These are phyloP conservation scores for Oncorhynchus clarkii DNA, from an alignment of 2,113 vertebrate species.

Conservation along the genomic window DNA sequence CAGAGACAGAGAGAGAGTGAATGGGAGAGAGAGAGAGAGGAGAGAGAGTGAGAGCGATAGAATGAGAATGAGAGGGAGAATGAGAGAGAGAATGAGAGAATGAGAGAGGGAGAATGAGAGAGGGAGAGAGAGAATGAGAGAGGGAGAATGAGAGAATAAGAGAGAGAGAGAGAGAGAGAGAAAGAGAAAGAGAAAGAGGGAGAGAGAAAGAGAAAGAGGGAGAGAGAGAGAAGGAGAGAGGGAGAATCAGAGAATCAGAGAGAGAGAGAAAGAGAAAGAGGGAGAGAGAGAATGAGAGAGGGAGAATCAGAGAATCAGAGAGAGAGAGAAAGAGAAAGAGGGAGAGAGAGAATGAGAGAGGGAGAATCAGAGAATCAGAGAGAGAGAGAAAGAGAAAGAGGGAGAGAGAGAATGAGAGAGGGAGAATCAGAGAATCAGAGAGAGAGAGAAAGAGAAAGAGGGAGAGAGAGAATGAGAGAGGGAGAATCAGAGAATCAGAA, in stretches of 20 bases:
- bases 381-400: background rate
- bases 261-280: slow-evolving; percentile 39
- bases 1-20: background rate
- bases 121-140: too few species aligned
- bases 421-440: too few species aligned
- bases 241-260: background rate
- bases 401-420: background rate
- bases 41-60: background rate
- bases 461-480: rapidly evolving
- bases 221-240: background rate
- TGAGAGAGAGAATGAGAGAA: slow-evolving; percentile 30
- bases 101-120: too few species aligned
- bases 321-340: background rate
- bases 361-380: rapidly evolving
- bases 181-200: background rate
- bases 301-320: background rate
- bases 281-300: slow-evolving; percentile 56
- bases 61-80: background rate
- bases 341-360: slow-evolving; percentile 36
- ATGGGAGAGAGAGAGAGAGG: slow-evolving; percentile 42
- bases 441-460: slow-evolving; percentile 35
- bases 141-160: too few species aligned
- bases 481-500: too few species aligned
- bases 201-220: too few species aligned
- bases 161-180: too few species aligned